phyloP scores from a whole-genome alignment of 2,888 invertebrate species.

The Caenorhabditis japonica region DNA sequence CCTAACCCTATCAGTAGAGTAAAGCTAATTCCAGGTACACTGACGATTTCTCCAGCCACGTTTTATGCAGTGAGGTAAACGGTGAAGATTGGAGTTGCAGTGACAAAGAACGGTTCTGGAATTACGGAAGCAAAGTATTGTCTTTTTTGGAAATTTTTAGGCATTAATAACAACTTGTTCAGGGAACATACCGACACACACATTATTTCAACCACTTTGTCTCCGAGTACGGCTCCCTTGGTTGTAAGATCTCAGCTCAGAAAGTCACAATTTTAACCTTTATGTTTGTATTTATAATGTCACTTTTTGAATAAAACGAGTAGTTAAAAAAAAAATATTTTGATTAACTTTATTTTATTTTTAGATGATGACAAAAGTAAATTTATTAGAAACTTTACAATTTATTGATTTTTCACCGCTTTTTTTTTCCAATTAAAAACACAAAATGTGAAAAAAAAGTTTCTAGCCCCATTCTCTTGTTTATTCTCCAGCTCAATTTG shows the following conservation, averaged over 20 bases:
- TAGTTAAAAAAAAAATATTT: too few relatives aligned
- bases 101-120: slow-evolving; percentile 57
- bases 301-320: slow-evolving; percentile 7
- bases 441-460: too few relatives aligned
- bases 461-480: slow-evolving; percentile 8
- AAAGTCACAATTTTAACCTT: background rate
- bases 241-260: slow-evolving; percentile 40
- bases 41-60: slow-evolving; percentile 53
- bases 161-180: slow-evolving; percentile 6
- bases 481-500: slow-evolving; percentile 16
- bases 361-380: too few relatives aligned
- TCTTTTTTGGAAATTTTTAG: background rate
- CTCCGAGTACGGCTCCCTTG: slow-evolving; percentile 56
- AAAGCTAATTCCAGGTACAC: slow-evolving; percentile 52
- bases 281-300: slow-evolving; percentile 1
- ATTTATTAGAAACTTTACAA: too few relatives aligned
- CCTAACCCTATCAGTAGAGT: background rate
- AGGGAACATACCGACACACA: slow-evolving; percentile 57
- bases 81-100: slow-evolving; percentile 62
- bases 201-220: slow-evolving; percentile 63
- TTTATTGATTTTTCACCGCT: too few relatives aligned
- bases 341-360: too few relatives aligned
- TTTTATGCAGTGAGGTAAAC: slow-evolving; percentile 43
- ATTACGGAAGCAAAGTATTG: slow-evolving; percentile 53
- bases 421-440: too few relatives aligned